These are phyloP conservation scores for Acanthosepion lycidas DNA, from an alignment of 2,888 invertebrate genomes.

Conservation along the genomic window DNA sequence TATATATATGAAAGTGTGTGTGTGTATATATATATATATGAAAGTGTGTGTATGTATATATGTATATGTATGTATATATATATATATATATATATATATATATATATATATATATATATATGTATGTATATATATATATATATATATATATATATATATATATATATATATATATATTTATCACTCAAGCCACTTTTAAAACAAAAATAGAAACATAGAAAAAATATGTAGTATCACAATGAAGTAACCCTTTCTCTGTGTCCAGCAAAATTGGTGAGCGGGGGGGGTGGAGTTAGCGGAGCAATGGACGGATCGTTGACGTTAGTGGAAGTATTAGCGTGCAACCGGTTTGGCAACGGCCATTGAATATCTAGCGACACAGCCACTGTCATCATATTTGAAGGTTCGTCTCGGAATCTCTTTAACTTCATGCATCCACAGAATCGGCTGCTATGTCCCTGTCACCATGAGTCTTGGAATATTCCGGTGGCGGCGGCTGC, in stretches of 20 bases:
- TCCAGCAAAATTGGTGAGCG: not conserved
- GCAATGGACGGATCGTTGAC: not conserved
- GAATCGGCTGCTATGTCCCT: constrained; percentile 20
- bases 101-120: too few species aligned
- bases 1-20: too few species aligned
- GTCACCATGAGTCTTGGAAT: not conserved
- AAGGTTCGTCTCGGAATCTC: not conserved
- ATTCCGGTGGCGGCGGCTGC: not conserved
- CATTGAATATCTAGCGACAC: not conserved
- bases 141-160: too few species aligned
- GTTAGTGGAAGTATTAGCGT: not conserved
- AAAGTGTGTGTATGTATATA: too few species aligned
- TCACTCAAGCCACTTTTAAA: too few species aligned
- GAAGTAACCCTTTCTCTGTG: not conserved
- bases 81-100: too few species aligned
- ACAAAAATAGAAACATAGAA: too few species aligned
- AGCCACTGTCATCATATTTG: not conserved
- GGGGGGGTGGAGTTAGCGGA: not conserved
- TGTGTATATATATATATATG: too few species aligned
- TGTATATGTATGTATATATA: too few species aligned
- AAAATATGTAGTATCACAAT: not conserved
- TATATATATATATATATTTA: too few species aligned
- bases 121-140: too few species aligned
- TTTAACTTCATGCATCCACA: not conserved
- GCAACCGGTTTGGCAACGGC: not conserved